Conservation (phyloP, 2,888 invertebrate genomes). For the Sussaba pulchella region DNA sequence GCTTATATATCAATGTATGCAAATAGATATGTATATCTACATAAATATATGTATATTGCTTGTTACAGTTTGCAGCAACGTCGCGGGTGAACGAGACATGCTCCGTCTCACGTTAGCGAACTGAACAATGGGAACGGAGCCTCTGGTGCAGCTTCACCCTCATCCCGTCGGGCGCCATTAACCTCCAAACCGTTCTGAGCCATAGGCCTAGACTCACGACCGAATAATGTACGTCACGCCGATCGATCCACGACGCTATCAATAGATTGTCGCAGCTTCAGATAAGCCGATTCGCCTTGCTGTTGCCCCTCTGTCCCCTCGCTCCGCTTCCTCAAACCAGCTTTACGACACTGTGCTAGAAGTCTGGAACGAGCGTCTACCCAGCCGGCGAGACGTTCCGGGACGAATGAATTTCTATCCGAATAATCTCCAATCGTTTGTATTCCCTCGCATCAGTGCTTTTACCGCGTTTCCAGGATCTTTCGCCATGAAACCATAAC, state of each 20-base stretch:
- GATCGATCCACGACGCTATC: conserved; percentile 77
- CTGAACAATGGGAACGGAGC: conserved; percentile 35
- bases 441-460: conserved; percentile 1
- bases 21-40: too few relatives aligned
- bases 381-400: conserved; percentile 3
- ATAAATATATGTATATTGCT: conserved; percentile 26
- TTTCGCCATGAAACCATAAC: not conserved
- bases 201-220: conserved; percentile 39
- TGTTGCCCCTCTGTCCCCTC: conserved; percentile 7
- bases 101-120: conserved; percentile 29
- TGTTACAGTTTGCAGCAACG: conserved; percentile 35
- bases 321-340: conserved; percentile 20
- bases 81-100: conserved; percentile 30
- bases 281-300: conserved; percentile 72
- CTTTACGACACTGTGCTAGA: conserved; percentile 48
- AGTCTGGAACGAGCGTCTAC: conserved; percentile 36
- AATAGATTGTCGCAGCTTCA: conserved; percentile 75
- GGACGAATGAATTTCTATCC: conserved; percentile 8
- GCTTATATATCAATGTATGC: too few relatives aligned
- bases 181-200: conserved; percentile 12
- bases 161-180: conserved; percentile 45
- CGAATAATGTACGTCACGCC: conserved; percentile 66
- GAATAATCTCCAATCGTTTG: conserved; percentile 13
- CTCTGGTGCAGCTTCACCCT: conserved; percentile 16
- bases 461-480: not conserved